Conservation (phyloP, 2,113 vertebrate genomes). For the Nibea albiflora region DNA sequence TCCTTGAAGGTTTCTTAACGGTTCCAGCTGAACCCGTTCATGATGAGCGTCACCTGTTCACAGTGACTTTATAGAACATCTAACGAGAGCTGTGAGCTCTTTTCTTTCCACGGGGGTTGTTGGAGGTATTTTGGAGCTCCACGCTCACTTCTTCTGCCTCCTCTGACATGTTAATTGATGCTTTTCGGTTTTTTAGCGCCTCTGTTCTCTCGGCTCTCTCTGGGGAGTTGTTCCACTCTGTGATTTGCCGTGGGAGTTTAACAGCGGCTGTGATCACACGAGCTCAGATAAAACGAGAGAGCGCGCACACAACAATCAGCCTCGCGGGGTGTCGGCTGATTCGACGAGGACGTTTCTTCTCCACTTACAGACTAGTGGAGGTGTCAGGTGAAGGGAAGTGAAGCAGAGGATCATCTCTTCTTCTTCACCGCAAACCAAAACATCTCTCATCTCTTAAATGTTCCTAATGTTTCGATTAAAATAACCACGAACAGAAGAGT, state of each 20-base stretch:
- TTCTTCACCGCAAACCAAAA: slow-evolving; percentile 5
- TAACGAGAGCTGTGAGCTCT: neutral
- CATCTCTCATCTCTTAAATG: slow-evolving; percentile 10
- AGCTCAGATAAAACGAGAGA: slow-evolving; percentile 45
- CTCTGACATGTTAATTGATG: slow-evolving; percentile 71
- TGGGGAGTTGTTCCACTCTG: slow-evolving; percentile 50
- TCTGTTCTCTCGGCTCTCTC: slow-evolving; percentile 41
- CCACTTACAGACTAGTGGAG: slow-evolving; percentile 16
- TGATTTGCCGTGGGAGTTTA: slow-evolving; percentile 66
- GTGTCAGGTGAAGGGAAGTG: slow-evolving; percentile 18
- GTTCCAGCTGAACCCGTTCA: too few relatives aligned
- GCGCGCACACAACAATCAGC: slow-evolving; percentile 28
- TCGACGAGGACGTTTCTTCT: neutral
- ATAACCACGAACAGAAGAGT: neutral
- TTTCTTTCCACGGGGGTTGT: slow-evolving; percentile 36
- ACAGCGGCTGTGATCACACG: slow-evolving; percentile 64
- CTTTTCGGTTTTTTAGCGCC: slow-evolving; percentile 34
- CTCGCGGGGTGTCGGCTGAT: slow-evolving; percentile 14
- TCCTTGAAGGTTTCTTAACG: too few relatives aligned
- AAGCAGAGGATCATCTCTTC: slow-evolving; percentile 11
- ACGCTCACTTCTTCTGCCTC: slow-evolving; percentile 13
- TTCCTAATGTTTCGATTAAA: neutral
- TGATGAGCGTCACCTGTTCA: slow-evolving; percentile 13
- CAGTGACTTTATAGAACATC: neutral
- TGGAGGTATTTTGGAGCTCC: slow-evolving; percentile 30